These are phyloP conservation scores for Trachurus trachurus DNA, from an alignment of 2,797 vertebrate genomes.

Conservation along the genomic window DNA sequence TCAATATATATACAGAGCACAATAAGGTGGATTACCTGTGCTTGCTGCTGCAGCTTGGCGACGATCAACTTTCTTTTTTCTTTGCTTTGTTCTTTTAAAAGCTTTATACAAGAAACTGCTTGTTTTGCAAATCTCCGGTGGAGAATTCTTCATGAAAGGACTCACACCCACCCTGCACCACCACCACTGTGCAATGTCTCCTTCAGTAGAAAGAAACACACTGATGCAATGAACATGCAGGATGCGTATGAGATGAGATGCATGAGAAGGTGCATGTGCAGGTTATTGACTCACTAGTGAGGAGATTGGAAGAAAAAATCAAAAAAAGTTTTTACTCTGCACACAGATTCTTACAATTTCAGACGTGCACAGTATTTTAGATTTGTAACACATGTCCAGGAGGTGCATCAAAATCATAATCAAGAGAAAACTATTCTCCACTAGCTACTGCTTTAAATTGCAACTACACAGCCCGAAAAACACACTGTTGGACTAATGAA, in stretches of 20 bases:
- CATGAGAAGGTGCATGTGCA: not conserved
- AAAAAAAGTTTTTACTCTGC: too few species aligned
- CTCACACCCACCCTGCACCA: not conserved
- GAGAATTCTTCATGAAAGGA: not conserved
- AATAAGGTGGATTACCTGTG: slow-evolving; percentile 50
- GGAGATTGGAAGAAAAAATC: too few species aligned
- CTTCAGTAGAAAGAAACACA: not conserved
- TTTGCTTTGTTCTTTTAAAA: slow-evolving; percentile 25
- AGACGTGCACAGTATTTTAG: not conserved
- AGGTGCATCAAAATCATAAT: not conserved
- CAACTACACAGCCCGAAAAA: not conserved
- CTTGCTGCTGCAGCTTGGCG: slow-evolving; percentile 15
- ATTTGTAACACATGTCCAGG: not conserved
- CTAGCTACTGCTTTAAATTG: not conserved
- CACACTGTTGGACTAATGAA: not conserved
- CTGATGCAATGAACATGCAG: not conserved
- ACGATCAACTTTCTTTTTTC: not conserved
- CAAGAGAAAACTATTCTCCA: not conserved
- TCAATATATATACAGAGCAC: slow-evolving; percentile 37
- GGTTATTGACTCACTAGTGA: not conserved
- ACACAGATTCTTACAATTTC: too few species aligned
- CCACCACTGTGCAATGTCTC: not conserved
- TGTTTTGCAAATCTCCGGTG: slow-evolving; percentile 41
- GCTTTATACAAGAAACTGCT: slow-evolving; percentile 44
- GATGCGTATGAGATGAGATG: too few species aligned